Base-by-base conservation (phyloP, 2,797 vertebrate genomes). In the Mormyrops attenuatus region DNA sequence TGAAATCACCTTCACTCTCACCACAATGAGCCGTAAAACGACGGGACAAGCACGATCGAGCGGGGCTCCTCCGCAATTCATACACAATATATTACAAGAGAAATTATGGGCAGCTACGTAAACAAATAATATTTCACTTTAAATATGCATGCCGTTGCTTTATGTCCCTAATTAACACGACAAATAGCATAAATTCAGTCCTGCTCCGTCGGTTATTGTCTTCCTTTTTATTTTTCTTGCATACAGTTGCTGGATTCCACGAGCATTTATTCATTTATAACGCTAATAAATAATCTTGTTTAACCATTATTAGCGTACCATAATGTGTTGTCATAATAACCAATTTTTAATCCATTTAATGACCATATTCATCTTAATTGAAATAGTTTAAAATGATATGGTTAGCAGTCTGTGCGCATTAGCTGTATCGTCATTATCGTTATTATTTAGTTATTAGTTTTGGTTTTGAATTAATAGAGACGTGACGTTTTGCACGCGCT, bases 1-100 rank as follows among this genome's bases (percentile, higher is more conserved):
- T 92, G 94, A 94, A 94, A 90, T 52, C 92, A 94, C 94, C 95
- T 92, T 94, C 92, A 91, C 92, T 93, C 92, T 91, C 90, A 22
- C 90, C 88, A 50, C 91, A 94, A 93, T 90, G 90, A 90, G 77
- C 90, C 88, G 89, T 92, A 77, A 88, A 91, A 85, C 53, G 41
- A 17, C 34, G 13, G 87, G 89, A 92, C 90, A 90, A 80, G 89
- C 88, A 92, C 89, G 92, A 91, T 85, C 17, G 66, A 86, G 90
- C 69, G 30, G 34, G 52, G 60, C 22, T 92, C 91, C 92, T 90
- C 91, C 88, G 92, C 93, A 91, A 93, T 93, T 92, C 90, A 63
- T 90, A 90, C 80, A 38, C 90, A 90, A 90, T 85, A 57, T 52
- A 90, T 91, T 90, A 91, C 91, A 57, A 89, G 60, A 87, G 90